A percentile compares a stretch with the other conserved stretches of the same genome.
Conservation (phyloP, 2,797 vertebrate species). For the Sebastes paucispinis region DNA sequence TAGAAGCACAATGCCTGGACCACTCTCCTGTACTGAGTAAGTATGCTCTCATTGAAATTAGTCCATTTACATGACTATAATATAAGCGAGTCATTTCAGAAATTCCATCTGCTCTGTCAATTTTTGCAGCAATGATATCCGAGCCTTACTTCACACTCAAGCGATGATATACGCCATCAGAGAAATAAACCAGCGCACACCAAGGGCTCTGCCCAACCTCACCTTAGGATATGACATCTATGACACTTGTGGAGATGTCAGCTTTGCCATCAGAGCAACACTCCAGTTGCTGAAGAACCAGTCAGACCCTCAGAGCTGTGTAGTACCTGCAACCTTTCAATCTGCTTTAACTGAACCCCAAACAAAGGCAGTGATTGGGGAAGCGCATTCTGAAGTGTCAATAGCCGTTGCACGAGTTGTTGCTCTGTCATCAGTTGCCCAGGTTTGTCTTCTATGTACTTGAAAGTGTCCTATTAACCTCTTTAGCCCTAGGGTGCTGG, state of each 20-base stretch:
- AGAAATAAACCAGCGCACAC: constrained; percentile 45
- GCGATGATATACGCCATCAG: constrained; percentile 62
- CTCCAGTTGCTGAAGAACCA: constrained; percentile 40
- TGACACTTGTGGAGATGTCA: constrained; percentile 67
- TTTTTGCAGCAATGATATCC: constrained; percentile 18
- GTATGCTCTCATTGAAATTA: constrained; percentile 6
- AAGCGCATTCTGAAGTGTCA: constrained; percentile 54
- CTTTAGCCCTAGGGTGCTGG: no score
- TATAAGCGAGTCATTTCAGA: neutral
- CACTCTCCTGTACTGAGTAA: constrained; percentile 37
- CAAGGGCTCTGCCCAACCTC: constrained; percentile 40
- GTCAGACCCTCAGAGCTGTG: constrained; percentile 11
- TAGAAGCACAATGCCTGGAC: neutral
- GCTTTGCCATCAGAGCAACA: constrained; percentile 41
- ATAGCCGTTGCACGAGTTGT: constrained; percentile 58
- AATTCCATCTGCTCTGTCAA: neutral
- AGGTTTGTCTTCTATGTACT: constrained; percentile 50
- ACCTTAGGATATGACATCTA: constrained; percentile 69
- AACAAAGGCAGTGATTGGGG: constrained; percentile 65
- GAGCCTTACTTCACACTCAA: constrained; percentile 34
- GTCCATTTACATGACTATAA: neutral
- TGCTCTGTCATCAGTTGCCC: constrained; percentile 60
- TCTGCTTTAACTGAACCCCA: neutral
- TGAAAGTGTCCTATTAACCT: neutral
- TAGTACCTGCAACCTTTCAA: neutral